These are phyloP conservation scores for Amphimallon solstitiale DNA, from an alignment of 2,888 invertebrate species.

Conservation along the genomic window DNA sequence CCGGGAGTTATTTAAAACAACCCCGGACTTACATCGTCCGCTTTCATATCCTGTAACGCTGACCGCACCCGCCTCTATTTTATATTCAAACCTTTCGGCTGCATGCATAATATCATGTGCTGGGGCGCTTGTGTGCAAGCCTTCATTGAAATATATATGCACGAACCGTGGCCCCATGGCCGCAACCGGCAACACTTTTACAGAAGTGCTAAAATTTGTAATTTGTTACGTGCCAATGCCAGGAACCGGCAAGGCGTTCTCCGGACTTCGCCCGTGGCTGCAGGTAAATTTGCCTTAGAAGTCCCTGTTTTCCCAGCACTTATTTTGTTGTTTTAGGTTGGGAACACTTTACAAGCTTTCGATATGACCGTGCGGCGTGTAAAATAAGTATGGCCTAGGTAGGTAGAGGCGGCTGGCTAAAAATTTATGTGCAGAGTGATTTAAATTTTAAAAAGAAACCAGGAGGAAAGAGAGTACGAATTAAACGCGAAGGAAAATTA, in stretches of 20 bases:
- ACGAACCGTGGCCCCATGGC: slow-evolving; percentile 11
- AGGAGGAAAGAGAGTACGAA: too few relatives aligned
- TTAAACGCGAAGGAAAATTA: too few relatives aligned
- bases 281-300: slow-evolving; percentile 40
- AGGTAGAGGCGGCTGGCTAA: too few relatives aligned
- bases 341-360: slow-evolving; percentile 17
- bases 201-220: slow-evolving; percentile 50
- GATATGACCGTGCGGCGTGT: not conserved
- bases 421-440: too few relatives aligned
- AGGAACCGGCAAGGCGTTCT: slow-evolving; percentile 39
- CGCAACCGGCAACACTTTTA: slow-evolving; percentile 29
- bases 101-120: slow-evolving; percentile 46
- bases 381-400: not conserved
- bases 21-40: slow-evolving; percentile 20
- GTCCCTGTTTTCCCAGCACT: slow-evolving; percentile 25
- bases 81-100: slow-evolving; percentile 48
- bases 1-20: slow-evolving; percentile 37
- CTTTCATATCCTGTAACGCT: slow-evolving; percentile 41
- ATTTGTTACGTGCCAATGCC: slow-evolving; percentile 47
- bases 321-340: slow-evolving; percentile 32
- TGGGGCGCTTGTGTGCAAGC: slow-evolving; percentile 44
- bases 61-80: slow-evolving; percentile 46
- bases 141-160: slow-evolving; percentile 45
- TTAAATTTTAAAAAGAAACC: too few relatives aligned
- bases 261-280: slow-evolving; percentile 1